phyloP scores from a whole-genome alignment of 2,888 invertebrate species.

The Clostera curtula region DNA sequence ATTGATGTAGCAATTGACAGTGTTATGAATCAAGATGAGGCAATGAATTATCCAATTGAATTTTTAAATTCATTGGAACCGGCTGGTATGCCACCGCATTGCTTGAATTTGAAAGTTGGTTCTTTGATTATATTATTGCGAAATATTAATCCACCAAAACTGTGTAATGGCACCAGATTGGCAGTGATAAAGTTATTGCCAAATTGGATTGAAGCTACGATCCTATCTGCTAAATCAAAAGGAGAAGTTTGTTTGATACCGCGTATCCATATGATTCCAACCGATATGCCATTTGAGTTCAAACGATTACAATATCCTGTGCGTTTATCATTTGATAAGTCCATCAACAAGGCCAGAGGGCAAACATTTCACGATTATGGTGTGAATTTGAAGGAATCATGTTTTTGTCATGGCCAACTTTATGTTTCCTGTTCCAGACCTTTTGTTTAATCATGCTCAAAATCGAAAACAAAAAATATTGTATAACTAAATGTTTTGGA shows the following conservation, averaged over 20 bases:
- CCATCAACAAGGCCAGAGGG: constrained; percentile 8
- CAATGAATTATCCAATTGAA: constrained; percentile 10
- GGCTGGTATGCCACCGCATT: constrained; percentile 9
- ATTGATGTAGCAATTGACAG: constrained; percentile 9
- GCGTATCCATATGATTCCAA: constrained; percentile 4
- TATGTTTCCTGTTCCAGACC: constrained; percentile 9
- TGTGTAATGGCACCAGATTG: constrained; percentile 12
- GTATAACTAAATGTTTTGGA: constrained; percentile 5
- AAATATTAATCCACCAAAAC: constrained; percentile 12
- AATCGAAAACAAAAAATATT: constrained; percentile 5
- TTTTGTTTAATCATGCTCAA: constrained; percentile 4
- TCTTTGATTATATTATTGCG: constrained; percentile 11
- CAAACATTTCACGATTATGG: constrained; percentile 9
- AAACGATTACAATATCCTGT: constrained; percentile 9
- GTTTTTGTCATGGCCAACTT: constrained; percentile 13
- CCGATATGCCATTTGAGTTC: constrained; percentile 6
- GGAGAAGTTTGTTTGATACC: constrained; percentile 8
- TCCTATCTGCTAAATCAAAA: constrained; percentile 5
- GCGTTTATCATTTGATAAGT: constrained; percentile 7
- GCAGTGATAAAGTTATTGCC: constrained; percentile 9
- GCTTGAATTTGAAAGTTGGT: constrained; percentile 11
- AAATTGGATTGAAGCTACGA: constrained; percentile 9
- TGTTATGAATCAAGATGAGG: constrained; percentile 9
- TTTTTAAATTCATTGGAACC: constrained; percentile 13
- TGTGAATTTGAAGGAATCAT: constrained; percentile 12